Conservation (phyloP, 2,113 vertebrate genomes). For the Pachypanchax playfairii region DNA sequence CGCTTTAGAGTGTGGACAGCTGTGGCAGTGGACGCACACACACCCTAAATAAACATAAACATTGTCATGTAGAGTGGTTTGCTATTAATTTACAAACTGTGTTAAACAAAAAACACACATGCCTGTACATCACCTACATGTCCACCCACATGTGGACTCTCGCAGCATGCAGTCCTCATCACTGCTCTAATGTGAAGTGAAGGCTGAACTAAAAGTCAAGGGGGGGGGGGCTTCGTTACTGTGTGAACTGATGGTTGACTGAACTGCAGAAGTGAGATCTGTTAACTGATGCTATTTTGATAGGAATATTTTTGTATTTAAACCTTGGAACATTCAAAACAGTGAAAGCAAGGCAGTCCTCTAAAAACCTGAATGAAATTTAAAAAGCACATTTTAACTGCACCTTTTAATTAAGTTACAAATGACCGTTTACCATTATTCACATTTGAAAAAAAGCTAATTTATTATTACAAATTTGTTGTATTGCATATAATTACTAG, state of each 20-base stretch:
- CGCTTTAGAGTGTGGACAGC: neutral
- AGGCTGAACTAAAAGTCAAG: constrained; percentile 62
- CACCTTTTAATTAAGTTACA: neutral
- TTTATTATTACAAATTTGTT: constrained; percentile 3
- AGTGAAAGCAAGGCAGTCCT: neutral
- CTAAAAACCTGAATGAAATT: neutral
- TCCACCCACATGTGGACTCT: constrained; percentile 26
- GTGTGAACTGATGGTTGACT: constrained; percentile 53
- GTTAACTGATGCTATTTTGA: constrained; percentile 57
- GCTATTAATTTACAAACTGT: neutral
- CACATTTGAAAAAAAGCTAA: neutral
- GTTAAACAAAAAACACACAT: neutral
- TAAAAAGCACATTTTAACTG: too few relatives aligned
- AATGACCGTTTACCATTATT: neutral
- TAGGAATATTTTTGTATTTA: constrained; percentile 26
- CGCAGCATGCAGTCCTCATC: constrained; percentile 43
- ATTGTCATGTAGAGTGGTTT: constrained; percentile 4
- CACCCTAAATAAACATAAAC: constrained; percentile 1
- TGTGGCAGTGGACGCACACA: neutral
- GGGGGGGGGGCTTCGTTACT: constrained; percentile 56
- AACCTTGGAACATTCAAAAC: constrained; percentile 21
- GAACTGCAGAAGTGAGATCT: constrained; percentile 45
- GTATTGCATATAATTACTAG: constrained; percentile 14
- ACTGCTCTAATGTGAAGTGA: constrained; percentile 65
- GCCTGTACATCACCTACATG: constrained; percentile 23